Evolutionary conservation across 30 jellyfish, hydroid and myxozoan genomes (phyloP).

Genomic region (Pelagia noctiluca): DNA sequence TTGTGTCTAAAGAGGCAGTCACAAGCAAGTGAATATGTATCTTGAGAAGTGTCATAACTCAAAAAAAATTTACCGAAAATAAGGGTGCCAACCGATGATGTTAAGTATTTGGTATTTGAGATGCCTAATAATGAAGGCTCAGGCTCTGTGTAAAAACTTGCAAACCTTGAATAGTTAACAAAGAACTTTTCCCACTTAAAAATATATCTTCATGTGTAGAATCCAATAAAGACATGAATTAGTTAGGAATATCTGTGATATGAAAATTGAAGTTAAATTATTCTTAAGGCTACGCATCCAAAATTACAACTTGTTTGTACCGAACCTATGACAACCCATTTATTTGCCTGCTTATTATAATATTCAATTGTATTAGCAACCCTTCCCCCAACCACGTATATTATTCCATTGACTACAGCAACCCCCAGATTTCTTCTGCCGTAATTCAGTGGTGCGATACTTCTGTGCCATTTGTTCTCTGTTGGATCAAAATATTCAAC

Average conservation of each 20-base stretch:
- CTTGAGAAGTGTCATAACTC: too few relatives aligned
- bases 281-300: slow-evolving; percentile 96
- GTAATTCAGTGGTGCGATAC: slow-evolving; percentile 79
- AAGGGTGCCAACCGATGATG: too few relatives aligned
- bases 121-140: too few relatives aligned
- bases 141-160: too few relatives aligned
- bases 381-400: slow-evolving; percentile 97
- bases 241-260: background rate
- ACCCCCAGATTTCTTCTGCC: slow-evolving; percentile 98
- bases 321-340: slow-evolving; percentile 91
- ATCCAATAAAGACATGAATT: too few relatives aligned
- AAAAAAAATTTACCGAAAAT: too few relatives aligned
- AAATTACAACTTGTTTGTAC: slow-evolving; percentile 93
- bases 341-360: slow-evolving; percentile 71
- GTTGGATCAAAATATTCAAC: slow-evolving; percentile 92
- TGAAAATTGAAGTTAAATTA: slow-evolving; percentile 31
- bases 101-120: too few relatives aligned
- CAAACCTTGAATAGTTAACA: too few relatives aligned
- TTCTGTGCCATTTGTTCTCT: slow-evolving; percentile 74
- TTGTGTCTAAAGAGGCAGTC: too few relatives aligned
- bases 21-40: too few relatives aligned
- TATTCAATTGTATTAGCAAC: slow-evolving; percentile 96
- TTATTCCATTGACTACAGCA: slow-evolving; percentile 90
- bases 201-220: too few relatives aligned
- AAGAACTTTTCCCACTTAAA: too few relatives aligned